A percentile compares a stretch with the other conserved stretches of the same genome.
Conservation (phyloP, 2,113 vertebrate species). For the Polypterus senegalus region DNA sequence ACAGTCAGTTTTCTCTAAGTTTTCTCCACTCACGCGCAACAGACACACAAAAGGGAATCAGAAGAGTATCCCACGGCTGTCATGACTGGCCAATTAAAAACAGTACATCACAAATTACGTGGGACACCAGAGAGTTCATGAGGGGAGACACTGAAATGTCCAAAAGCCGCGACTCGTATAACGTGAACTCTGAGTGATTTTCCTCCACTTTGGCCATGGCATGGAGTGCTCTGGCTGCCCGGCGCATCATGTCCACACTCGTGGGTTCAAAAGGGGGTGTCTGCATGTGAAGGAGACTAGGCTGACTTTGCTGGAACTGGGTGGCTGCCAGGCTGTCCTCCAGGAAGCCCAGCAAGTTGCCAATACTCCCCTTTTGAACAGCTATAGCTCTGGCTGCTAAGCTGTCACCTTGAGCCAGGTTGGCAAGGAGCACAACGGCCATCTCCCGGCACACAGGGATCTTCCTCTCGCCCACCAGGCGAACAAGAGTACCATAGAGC, state of each 20-base stretch:
- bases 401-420: slow-evolving; percentile 93
- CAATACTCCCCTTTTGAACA: slow-evolving; percentile 91
- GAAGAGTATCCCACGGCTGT: slow-evolving; percentile 85
- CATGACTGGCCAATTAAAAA: slow-evolving; percentile 99
- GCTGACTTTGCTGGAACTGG: slow-evolving; percentile 94
- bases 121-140: slow-evolving; percentile 98
- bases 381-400: slow-evolving; percentile 90
- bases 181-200: slow-evolving; percentile 97
- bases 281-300: slow-evolving; percentile 84
- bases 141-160: slow-evolving; percentile 96
- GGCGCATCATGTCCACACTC: slow-evolving; percentile 98
- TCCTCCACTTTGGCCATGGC: slow-evolving; percentile 96
- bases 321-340: slow-evolving; percentile 97
- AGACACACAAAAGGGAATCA: slow-evolving; percentile 53
- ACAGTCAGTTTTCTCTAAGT: slow-evolving; percentile 85
- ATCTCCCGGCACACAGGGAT: slow-evolving; percentile 96
- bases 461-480: slow-evolving; percentile 92
- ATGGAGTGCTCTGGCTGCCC: slow-evolving; percentile 86
- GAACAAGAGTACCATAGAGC: slow-evolving; percentile 89
- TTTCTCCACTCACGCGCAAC: slow-evolving; percentile 76
- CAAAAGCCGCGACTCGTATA: slow-evolving; percentile 96
- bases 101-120: slow-evolving; percentile 99
- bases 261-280: slow-evolving; percentile 91
- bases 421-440: slow-evolving; percentile 95
- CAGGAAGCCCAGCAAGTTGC: slow-evolving; percentile 89